Conservation (phyloP, 2,113 vertebrate genomes). For the Bostrychus sinensis region DNA sequence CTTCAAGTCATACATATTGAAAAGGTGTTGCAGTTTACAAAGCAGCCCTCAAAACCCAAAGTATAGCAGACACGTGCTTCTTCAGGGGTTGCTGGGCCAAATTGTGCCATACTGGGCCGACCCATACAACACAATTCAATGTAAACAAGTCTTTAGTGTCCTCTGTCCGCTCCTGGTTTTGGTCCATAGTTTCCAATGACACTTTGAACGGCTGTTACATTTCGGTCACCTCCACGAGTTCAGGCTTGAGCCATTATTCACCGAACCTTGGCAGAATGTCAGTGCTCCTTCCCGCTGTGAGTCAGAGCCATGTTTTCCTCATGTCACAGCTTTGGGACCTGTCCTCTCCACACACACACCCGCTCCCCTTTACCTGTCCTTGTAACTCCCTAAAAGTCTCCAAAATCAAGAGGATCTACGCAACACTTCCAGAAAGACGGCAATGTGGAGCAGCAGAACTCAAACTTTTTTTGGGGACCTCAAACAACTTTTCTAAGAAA, state of each 20-base stretch:
- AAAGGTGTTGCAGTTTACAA: too few relatives aligned
- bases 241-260: conserved; percentile 4
- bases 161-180: not conserved
- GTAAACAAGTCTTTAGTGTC: not conserved
- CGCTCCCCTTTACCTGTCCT: not conserved
- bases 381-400: not conserved
- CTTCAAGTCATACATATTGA: too few relatives aligned
- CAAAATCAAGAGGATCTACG: not conserved
- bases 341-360: not conserved
- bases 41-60: too few relatives aligned
- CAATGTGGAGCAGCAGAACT: not conserved
- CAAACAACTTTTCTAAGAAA: too few relatives aligned
- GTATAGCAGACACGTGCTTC: too few relatives aligned
- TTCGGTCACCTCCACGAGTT: conserved; percentile 3
- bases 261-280: conserved; percentile 7
- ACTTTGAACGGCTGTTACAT: not conserved
- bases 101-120: not conserved
- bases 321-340: conserved; percentile 8
- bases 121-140: too few relatives aligned
- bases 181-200: not conserved
- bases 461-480: too few relatives aligned
- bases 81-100: not conserved
- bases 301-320: not conserved
- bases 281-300: not conserved
- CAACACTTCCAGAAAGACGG: not conserved